Conservation (phyloP, 2,888 invertebrate species). For the Orthonevra nobilis region DNA sequence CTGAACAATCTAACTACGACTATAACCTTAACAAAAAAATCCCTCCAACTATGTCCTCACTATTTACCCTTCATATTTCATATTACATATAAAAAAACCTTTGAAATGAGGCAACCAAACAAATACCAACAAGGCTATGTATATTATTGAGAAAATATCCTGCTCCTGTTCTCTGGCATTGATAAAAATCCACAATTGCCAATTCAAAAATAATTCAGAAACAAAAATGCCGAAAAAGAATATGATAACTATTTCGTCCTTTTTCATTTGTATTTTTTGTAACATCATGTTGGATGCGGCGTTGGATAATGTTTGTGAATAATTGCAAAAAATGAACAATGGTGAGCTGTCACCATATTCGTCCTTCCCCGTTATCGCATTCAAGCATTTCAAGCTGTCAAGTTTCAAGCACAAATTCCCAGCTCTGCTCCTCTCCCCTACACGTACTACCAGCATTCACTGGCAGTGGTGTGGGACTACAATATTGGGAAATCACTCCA, state of each 20-base stretch:
- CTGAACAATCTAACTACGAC: no score
- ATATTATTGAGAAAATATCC: conserved; percentile 14
- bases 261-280: conserved; percentile 65
- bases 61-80: no score
- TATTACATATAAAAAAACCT: no score
- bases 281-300: not conserved
- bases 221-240: no score
- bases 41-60: no score
- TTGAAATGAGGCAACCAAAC: conserved; percentile 7
- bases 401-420: conserved; percentile 3
- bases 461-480: conserved; percentile 7
- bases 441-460: conserved; percentile 31
- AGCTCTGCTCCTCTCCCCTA: conserved; percentile 8
- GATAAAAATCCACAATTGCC: conserved; percentile 66
- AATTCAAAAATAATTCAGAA: conserved; percentile 64
- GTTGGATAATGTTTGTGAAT: conserved; percentile 24
- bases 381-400: not conserved
- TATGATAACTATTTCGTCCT: no score
- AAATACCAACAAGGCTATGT: not conserved
- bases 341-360: not conserved
- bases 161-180: conserved; percentile 28
- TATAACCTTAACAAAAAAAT: no score
- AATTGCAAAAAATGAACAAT: conserved; percentile 51
- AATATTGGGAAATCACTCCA: conserved; percentile 26
- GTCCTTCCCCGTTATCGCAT: not conserved